Evolutionary conservation across 2,113 vertebrate species (phyloP).

Genomic region (Microtus ochrogaster): DNA sequence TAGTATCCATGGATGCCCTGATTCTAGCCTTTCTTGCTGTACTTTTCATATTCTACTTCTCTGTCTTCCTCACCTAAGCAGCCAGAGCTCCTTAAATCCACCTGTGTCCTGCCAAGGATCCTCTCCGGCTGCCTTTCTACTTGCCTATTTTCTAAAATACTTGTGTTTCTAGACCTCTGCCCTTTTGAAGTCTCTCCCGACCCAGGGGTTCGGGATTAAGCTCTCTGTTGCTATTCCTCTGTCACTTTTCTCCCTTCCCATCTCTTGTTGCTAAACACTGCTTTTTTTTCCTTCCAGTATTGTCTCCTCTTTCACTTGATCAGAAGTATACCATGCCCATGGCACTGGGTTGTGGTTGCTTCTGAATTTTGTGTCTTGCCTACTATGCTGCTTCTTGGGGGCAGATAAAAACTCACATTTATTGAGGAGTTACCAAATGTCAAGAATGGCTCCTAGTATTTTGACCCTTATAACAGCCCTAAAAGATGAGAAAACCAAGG

Average conservation of each 20-base stretch:
- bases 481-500: slow-evolving; percentile 4
- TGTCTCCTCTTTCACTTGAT: background rate
- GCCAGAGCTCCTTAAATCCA: background rate
- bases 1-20: background rate
- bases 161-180: background rate
- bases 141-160: background rate
- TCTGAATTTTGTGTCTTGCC: background rate
- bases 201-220: background rate
- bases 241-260: background rate
- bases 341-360: background rate
- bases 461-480: background rate
- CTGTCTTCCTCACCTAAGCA: background rate
- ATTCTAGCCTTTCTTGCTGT: background rate
- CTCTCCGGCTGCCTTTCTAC: background rate
- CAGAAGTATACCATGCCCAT: background rate
- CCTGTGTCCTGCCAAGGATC: background rate
- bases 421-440: background rate
- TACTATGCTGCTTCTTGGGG: background rate
- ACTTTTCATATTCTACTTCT: background rate
- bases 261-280: background rate
- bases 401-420: background rate
- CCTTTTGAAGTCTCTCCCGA: slow-evolving; percentile 8
- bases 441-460: background rate
- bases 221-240: background rate
- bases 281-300: background rate